Evolutionary conservation across 2,113 vertebrate species (phyloP), one percentile per base, ranked within the genome.

Genomic region (Psilopsiagon aymara): DNA sequence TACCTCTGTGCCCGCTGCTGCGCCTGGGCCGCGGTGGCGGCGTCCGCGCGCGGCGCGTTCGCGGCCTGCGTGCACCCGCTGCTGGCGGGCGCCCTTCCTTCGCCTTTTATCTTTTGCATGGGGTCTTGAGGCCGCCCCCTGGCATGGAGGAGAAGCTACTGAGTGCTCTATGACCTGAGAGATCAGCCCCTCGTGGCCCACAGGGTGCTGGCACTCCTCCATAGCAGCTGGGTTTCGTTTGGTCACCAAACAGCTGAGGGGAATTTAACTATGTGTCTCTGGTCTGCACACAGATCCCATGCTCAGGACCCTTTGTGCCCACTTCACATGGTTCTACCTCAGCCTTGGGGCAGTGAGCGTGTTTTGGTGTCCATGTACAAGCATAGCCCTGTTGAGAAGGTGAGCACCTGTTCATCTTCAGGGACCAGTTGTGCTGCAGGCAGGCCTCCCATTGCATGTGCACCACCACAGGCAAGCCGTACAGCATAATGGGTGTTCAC

Each of bases 331-430:
- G 29, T 8, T 31, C 71, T 27, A 3, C 23, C 23, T 27, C 25
- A 20, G 37, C 8, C 33, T 43, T 21, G 10, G 9, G 37, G 44
- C 31, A 5, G 51, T 1, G 8, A 29, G 43, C 9, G 3, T 1
- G 0, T 12, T 7, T 0, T 3, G 9, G n/a, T 43, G 39, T 24
- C 63, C 2, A 0, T 4, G 35, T 10, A 4, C 8, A 4, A 3
- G 41, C 6, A 1, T 17, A 7, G 35, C 23, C 33, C 46, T 1
- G 13, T 1, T 5, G 37, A 29, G 60, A 33, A 7, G n/a, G 28
- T 4, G 5, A 27, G 13, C 0, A 3, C 4, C 17, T 27, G 17
- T 6, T 14, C 5, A 9, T 11, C 2, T 2, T 52, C 20, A 13
- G 39, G 25, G 51, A 4, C n/a, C 2, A 35, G 63, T 4, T 16